phyloP scores from a whole-genome alignment of 2,797 vertebrate species.

The Ctenosaura bakeri region DNA sequence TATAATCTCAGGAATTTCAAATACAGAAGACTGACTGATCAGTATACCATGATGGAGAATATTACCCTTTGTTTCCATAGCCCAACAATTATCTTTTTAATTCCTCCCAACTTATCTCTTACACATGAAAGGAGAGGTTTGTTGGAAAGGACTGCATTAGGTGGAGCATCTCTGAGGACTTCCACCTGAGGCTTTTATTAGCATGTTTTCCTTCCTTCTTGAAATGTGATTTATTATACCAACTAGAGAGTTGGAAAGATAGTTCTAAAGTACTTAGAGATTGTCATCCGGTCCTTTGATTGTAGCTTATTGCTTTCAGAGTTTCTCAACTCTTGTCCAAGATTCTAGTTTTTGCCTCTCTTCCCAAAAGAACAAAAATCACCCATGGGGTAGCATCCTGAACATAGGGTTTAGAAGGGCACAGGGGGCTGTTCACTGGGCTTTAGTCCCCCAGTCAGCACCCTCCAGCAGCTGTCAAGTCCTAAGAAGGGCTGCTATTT shows the following conservation, averaged over 20 bases:
- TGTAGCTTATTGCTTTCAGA: background rate
- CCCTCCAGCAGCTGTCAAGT: too few species aligned
- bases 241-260: background rate
- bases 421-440: too few species aligned
- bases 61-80: background rate
- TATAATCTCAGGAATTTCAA: constrained; percentile 37
- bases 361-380: background rate
- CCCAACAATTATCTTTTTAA: background rate
- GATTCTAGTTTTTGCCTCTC: background rate
- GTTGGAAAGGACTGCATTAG: background rate
- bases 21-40: background rate
- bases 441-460: too few species aligned
- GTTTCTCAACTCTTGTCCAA: background rate
- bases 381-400: background rate
- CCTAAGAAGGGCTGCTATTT: too few species aligned
- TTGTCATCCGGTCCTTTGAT: background rate
- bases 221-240: background rate
- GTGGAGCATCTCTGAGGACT: background rate
- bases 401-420: too few species aligned
- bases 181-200: background rate
- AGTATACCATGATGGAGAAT: background rate
- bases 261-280: background rate
- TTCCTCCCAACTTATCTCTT: background rate
- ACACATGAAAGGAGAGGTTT: background rate
- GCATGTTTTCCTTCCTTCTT: background rate